Percentiles rank a stretch among this genome's conserved stretches.
These are phyloP conservation scores for Ephestia elutella DNA, from an alignment of 1,140 invertebrate species.

Conservation along the genomic window DNA sequence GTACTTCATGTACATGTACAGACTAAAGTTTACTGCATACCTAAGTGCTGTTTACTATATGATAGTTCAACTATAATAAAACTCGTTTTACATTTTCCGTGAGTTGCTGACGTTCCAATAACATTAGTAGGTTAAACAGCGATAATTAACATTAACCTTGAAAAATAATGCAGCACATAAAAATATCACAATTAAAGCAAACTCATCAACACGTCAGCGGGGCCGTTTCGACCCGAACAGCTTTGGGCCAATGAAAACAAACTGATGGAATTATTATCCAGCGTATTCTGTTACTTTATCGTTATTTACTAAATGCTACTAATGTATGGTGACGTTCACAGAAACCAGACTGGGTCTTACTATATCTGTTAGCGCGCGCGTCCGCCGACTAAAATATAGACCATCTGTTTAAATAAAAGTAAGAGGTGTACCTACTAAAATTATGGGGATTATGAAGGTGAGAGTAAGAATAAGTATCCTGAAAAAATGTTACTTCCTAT, in stretches of 20 bases:
- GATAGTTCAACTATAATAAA: background rate
- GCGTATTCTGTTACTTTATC: conserved; percentile 24
- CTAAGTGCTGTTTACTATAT: background rate
- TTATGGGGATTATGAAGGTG: too few relatives aligned
- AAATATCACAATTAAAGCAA: conserved; percentile 27
- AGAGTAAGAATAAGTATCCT: too few relatives aligned
- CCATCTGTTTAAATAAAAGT: conserved; percentile 54
- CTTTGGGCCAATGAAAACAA: conserved; percentile 31
- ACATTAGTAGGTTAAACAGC: conserved; percentile 3
- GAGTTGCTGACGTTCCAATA: background rate
- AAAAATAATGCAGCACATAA: conserved; percentile 32
- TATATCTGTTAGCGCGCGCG: conserved; percentile 36
- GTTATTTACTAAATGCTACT: conserved; percentile 38
- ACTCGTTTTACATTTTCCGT: background rate
- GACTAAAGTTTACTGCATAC: too few relatives aligned
- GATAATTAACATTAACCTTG: conserved; percentile 40
- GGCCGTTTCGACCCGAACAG: conserved; percentile 15
- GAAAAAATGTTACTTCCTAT: too few relatives aligned
- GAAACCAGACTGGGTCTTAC: conserved; percentile 31
- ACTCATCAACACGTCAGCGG: conserved; percentile 36
- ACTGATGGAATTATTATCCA: conserved; percentile 44
- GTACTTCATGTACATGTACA: too few relatives aligned
- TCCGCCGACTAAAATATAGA: conserved; percentile 20
- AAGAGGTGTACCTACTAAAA: conserved; percentile 16
- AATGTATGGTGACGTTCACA: conserved; percentile 48